Evolutionary conservation across 30 jellyfish, hydroid and myxozoan species (phyloP).

Genomic region (Aurelia sp.): DNA sequence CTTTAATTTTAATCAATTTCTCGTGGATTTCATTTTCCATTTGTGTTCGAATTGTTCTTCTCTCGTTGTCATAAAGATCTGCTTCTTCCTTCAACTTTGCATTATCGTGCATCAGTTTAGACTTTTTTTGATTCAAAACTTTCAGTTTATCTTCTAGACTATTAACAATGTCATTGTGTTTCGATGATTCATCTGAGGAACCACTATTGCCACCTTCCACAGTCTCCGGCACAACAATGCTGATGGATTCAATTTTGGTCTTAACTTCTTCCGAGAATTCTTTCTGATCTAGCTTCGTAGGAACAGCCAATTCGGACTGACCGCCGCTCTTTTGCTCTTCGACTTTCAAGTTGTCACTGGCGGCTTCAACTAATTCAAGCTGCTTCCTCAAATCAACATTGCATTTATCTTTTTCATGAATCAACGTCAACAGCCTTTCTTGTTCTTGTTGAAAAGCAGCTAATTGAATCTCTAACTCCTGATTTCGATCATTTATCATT

Average conservation of each 20-base stretch:
- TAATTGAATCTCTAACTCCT: slow-evolving; percentile 60
- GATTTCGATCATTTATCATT: slow-evolving; percentile 26
- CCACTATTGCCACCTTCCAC: neutral
- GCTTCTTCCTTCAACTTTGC: slow-evolving; percentile 56
- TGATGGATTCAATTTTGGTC: neutral
- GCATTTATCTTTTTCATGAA: slow-evolving; percentile 65
- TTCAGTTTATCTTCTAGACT: slow-evolving; percentile 23
- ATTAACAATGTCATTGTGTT: slow-evolving; percentile 5
- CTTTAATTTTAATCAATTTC: slow-evolving; percentile 28
- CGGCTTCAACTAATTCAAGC: neutral
- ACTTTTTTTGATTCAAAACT: neutral
- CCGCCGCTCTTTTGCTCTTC: neutral
- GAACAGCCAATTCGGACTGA: neutral
- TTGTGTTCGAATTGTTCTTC: slow-evolving; percentile 30
- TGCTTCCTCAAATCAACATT: slow-evolving; percentile 24
- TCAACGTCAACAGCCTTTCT: slow-evolving; percentile 69
- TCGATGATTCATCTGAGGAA: neutral
- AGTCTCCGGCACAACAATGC: neutral
- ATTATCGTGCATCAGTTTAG: slow-evolving; percentile 27
- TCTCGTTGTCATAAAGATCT: slow-evolving; percentile 54
- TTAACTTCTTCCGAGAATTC: neutral
- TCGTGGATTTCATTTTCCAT: slow-evolving; percentile 51
- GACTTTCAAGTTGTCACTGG: neutral
- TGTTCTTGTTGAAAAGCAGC: slow-evolving; percentile 84
- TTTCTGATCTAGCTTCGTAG: neutral